A percentile compares a stretch with the other conserved stretches of the same genome.
Conservation (phyloP, 2,113 vertebrate genomes). For the Ophiodon elongatus region DNA sequence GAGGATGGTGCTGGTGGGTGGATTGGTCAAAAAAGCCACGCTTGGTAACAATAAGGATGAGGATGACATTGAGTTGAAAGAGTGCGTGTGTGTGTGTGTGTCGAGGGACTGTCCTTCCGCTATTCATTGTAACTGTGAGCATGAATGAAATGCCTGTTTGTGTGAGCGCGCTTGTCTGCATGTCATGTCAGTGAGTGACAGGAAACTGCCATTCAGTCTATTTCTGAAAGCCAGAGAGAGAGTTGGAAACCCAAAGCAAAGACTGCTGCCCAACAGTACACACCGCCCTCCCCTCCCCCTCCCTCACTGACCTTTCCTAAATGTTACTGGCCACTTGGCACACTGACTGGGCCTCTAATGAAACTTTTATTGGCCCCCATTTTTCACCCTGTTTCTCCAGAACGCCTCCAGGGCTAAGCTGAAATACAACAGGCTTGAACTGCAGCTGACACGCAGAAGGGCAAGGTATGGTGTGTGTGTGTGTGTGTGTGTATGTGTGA, state of each 20-base stretch:
- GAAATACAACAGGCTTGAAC: slow-evolving; percentile 75
- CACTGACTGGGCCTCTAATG: slow-evolving; percentile 77
- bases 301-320: slow-evolving; percentile 78
- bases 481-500: slow-evolving; percentile 27
- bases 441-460: slow-evolving; percentile 67
- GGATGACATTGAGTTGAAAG: slow-evolving; percentile 59
- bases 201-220: slow-evolving; percentile 56
- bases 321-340: slow-evolving; percentile 81
- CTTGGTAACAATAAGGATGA: slow-evolving; percentile 49
- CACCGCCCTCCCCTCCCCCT: slow-evolving; percentile 20
- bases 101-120: slow-evolving; percentile 35
- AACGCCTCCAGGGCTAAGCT: slow-evolving; percentile 72
- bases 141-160: slow-evolving; percentile 46
- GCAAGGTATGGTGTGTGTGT: slow-evolving; percentile 31
- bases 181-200: slow-evolving; percentile 53
- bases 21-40: slow-evolving; percentile 30
- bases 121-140: slow-evolving; percentile 41
- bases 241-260: slow-evolving; percentile 50
- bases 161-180: slow-evolving; percentile 9
- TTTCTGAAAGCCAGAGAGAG: slow-evolving; percentile 54
- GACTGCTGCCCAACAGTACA: slow-evolving; percentile 50
- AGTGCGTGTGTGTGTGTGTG: neutral
- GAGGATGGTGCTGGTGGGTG: slow-evolving; percentile 33
- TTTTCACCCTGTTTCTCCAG: slow-evolving; percentile 76
- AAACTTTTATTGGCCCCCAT: slow-evolving; percentile 82